Evolutionary conservation across 2,888 invertebrate species (phyloP), one percentile per base, ranked within the genome.

Genomic region (Micropterix aruncella): DNA sequence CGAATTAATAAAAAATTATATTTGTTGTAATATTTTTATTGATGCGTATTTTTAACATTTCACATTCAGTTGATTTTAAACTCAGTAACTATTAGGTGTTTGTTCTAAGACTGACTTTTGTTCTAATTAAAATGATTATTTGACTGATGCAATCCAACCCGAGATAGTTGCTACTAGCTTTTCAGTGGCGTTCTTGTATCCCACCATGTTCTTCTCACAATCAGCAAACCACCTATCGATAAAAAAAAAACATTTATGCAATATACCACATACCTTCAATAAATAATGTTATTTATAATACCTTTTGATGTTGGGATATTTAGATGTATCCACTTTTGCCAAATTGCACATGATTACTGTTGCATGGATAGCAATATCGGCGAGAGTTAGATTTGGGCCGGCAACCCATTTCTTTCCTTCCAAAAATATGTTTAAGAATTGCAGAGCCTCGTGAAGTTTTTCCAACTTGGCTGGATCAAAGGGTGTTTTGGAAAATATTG

Each of bases 331-430:
- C 51, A 73, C 73, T 0, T 59, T 58, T 41, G 66, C 57, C 50
- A 73, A 75, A 54, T 77, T 78, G 41, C 66, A 66, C 14, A 75
- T 75, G 2, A 79, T 71, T 2, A 81, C 65, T 3, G 72, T 68
- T 2, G 77, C 66, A 16, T 73, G 65, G 16, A 83, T 54, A 3
- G 73, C 55, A 38, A 80, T 61, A 58, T 85, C 84, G 37, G 84
- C 84, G 12, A 84, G 56, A 3, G 83, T 82, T 41, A 82, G 56
- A n/a, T 65, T 60, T 41, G 75, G 66, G 15, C 82, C 83, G 9
- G 79, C 80, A 18, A 64, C 74, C 56, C 72, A 84, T 27, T 70
- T 61, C 42, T 74, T 63, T 7, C 70, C 71, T 42, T 72, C 70
- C 38, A 83, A 61, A 58, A 77, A 77, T 12, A 56, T 70, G 44